Conservation (phyloP, 2,888 invertebrate species). For the Meta bourneti region DNA sequence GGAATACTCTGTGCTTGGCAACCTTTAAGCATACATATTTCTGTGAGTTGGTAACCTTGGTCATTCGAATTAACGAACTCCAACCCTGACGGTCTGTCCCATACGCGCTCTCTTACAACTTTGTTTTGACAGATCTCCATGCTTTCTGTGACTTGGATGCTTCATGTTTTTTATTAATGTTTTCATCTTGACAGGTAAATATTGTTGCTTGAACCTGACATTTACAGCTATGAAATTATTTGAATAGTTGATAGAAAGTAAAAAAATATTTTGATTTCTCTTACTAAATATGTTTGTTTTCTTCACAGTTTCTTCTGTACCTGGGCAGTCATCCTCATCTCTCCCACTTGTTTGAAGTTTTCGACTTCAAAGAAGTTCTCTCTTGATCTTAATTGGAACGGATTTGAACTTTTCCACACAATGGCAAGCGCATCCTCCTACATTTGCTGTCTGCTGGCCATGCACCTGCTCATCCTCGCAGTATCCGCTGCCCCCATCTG, state of each 20-base stretch:
- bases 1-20: neutral
- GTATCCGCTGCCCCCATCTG: conserved; percentile 64
- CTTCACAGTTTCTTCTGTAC: conserved; percentile 5
- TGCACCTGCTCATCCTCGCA: conserved; percentile 43
- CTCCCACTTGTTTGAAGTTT: neutral
- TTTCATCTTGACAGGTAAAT: conserved; percentile 28
- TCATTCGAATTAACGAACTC: conserved; percentile 45
- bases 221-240: neutral
- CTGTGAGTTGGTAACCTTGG: conserved; percentile 41
- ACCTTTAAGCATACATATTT: conserved; percentile 47
- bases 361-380: neutral
- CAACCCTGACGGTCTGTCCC: neutral
- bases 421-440: conserved; percentile 10
- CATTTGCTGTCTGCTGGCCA: conserved; percentile 12
- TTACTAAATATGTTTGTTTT: neutral
- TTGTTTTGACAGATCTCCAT: conserved; percentile 1
- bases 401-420: neutral
- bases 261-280: neutral
- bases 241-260: neutral
- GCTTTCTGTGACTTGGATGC: conserved; percentile 21
- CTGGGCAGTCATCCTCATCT: neutral
- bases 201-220: neutral
- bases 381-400: neutral
- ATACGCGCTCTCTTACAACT: neutral
- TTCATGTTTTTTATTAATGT: conserved; percentile 14